phyloP scores from a whole-genome alignment of 2,113 vertebrate genomes.

The Solea senegalensis region DNA sequence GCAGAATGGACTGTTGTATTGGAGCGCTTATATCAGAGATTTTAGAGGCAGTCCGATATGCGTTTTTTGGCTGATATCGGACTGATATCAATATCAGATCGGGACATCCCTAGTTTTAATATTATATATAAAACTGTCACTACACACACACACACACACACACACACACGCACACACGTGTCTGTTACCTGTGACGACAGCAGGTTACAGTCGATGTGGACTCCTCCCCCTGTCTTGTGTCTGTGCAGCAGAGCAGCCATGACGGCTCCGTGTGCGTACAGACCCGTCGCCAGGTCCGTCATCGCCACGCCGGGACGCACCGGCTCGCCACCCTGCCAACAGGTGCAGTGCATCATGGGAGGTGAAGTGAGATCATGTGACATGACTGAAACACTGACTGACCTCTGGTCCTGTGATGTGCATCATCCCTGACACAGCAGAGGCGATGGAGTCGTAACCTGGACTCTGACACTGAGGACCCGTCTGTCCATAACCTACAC shows the following conservation, averaged over 20 bases:
- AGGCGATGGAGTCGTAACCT: conserved; percentile 92
- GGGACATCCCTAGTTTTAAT: too few species aligned
- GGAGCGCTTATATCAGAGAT: too few species aligned
- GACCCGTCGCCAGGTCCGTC: conserved; percentile 94
- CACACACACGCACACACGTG: not conserved
- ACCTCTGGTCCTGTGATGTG: conserved; percentile 96
- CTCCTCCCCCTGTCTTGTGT: conserved; percentile 85
- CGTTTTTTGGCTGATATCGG: too few species aligned
- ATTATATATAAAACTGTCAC: too few species aligned
- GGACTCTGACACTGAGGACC: conserved; percentile 87
- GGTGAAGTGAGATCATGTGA: not conserved
- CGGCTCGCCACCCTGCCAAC: conserved; percentile 87
- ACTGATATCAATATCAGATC: too few species aligned
- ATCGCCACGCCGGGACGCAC: conserved; percentile 94
- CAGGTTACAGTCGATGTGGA: conserved; percentile 94
- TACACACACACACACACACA: not conserved
- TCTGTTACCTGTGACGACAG: conserved; percentile 91
- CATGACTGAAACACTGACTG: not conserved
- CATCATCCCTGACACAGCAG: conserved; percentile 94
- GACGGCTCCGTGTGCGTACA: conserved; percentile 89
- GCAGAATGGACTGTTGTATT: too few species aligned
- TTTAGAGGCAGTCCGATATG: too few species aligned
- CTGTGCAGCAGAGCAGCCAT: conserved; percentile 92
- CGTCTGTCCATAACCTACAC: conserved; percentile 92
- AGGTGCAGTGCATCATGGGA: conserved; percentile 26